These are phyloP conservation scores for Galeopterus variegatus DNA, from an alignment of 2,113 vertebrate genomes.

Conservation along the genomic window DNA sequence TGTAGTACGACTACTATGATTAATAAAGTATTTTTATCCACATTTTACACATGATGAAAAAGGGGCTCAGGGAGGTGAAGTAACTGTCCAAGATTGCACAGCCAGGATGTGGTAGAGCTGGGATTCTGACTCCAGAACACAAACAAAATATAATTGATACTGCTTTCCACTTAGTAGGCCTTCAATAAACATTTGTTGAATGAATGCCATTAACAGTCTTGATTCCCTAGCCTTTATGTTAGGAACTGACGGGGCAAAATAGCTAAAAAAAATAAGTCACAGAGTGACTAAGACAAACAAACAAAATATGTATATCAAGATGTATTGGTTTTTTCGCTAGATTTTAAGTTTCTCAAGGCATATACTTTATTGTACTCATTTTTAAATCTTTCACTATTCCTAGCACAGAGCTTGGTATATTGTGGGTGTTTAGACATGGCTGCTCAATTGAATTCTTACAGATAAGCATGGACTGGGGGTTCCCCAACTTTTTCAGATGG, in stretches of 20 bases:
- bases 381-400: not conserved
- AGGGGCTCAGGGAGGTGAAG: not conserved
- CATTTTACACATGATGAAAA: not conserved
- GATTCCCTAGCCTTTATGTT: not conserved
- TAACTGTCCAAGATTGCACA: not conserved
- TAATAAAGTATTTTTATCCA: not conserved
- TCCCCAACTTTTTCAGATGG: not conserved
- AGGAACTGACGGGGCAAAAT: not conserved
- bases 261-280: conserved; percentile 2
- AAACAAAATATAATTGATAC: not conserved
- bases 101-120: not conserved
- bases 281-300: not conserved
- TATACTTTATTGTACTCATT: not conserved
- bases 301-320: not conserved
- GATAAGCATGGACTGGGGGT: not conserved
- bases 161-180: not conserved
- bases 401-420: not conserved
- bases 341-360: not conserved
- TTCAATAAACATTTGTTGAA: not conserved
- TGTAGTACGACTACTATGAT: not conserved
- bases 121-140: not conserved
- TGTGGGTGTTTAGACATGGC: not conserved
- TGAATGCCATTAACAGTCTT: not conserved
- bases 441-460: not conserved
- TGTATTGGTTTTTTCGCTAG: not conserved